These are phyloP conservation scores for Netelia melanura DNA, from an alignment of 2,888 invertebrate genomes.

Conservation along the genomic window DNA sequence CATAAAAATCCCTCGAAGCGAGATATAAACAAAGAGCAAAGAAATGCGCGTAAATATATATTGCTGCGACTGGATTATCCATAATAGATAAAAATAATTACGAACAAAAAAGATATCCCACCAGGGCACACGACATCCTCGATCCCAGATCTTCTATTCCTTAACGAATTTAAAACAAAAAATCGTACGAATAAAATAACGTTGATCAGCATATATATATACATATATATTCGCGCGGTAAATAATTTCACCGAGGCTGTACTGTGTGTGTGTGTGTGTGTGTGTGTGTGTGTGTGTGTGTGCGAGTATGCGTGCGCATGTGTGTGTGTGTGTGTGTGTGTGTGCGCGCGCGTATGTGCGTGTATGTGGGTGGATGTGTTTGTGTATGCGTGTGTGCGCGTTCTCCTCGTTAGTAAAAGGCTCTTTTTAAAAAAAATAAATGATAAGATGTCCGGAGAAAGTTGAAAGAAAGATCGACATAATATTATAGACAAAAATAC, in stretches of 20 bases:
- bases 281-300: constrained; percentile 3
- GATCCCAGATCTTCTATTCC: constrained; percentile 28
- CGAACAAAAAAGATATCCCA: constrained; percentile 16
- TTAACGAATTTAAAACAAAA: constrained; percentile 32
- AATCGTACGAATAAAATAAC: constrained; percentile 33
- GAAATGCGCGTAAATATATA: neutral
- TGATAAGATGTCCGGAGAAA: constrained; percentile 1
- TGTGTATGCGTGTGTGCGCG: constrained; percentile 2
- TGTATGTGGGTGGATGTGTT: neutral
- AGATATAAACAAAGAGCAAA: constrained; percentile 14
- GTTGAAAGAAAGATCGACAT: neutral
- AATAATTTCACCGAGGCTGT: constrained; percentile 32
- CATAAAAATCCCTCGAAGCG: constrained; percentile 21
- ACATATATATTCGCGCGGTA: constrained; percentile 28
- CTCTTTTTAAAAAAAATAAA: constrained; percentile 26
- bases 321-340: neutral
- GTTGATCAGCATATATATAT: constrained; percentile 26
- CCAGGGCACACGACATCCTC: constrained; percentile 35
- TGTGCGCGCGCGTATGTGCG: neutral
- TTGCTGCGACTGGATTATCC: constrained; percentile 36
- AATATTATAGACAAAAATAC: constrained; percentile 4
- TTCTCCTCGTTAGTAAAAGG: constrained; percentile 50
- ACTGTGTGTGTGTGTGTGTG: constrained; percentile 4
- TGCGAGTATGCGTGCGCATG: neutral
- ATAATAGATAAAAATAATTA: constrained; percentile 10